These are phyloP conservation scores for Cephus runcator DNA, from an alignment of 2,888 invertebrate species.

Conservation along the genomic window DNA sequence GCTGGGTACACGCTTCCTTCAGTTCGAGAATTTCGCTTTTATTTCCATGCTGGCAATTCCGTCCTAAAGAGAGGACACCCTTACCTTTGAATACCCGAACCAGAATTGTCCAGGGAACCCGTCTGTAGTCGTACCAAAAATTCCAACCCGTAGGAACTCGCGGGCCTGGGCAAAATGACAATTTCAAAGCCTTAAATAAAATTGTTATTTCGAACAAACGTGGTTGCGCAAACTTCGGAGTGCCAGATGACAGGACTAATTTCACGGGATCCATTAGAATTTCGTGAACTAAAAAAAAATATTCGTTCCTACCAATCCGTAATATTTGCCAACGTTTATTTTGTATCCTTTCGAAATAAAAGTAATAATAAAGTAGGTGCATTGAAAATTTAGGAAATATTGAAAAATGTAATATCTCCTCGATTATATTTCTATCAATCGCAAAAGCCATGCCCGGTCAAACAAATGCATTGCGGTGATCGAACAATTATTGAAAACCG, in stretches of 20 bases:
- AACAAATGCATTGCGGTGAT: neutral
- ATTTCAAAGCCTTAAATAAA: neutral
- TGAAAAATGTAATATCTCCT: neutral
- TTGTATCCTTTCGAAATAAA: too few relatives aligned
- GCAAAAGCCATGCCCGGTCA: neutral
- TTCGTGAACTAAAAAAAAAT: neutral
- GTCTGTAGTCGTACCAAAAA: neutral
- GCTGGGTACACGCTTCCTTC: neutral
- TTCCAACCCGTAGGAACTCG: neutral
- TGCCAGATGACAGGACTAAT: neutral
- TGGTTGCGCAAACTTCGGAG: neutral
- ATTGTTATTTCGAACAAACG: neutral
- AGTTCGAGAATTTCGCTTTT: neutral
- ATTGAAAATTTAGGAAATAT: neutral
- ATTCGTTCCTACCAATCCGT: neutral
- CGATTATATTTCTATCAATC: neutral
- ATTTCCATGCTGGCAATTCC: neutral
- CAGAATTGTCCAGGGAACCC: neutral
- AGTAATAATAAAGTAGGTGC: neutral
- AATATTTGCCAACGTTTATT: neutral
- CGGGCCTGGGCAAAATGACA: neutral
- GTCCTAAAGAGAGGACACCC: neutral
- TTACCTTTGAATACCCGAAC: neutral
- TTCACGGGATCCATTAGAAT: neutral
- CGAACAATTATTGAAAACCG: neutral